phyloP scores from a whole-genome alignment of 2,113 vertebrate species.

The Urocitellus parryii region DNA sequence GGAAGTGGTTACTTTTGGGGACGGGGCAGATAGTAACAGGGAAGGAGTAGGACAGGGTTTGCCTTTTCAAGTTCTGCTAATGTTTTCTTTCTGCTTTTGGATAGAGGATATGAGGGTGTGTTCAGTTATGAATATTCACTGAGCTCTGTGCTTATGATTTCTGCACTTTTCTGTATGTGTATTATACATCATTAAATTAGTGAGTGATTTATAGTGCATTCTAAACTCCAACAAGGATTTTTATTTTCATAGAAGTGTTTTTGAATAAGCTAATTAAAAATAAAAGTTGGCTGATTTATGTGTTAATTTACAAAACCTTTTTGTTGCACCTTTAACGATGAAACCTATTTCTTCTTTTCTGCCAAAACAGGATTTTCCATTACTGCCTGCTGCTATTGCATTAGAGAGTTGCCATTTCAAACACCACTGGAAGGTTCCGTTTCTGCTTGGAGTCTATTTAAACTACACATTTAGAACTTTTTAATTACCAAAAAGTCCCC shows the following conservation, averaged over 20 bases:
- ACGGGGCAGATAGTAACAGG: too few relatives aligned
- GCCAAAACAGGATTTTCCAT: conserved; percentile 84
- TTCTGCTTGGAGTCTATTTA: conserved; percentile 81
- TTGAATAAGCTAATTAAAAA: conserved; percentile 85
- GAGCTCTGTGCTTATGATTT: not conserved
- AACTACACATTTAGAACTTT: conserved; percentile 76
- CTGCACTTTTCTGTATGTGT: not conserved
- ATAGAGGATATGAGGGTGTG: too few relatives aligned
- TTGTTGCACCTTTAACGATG: conserved; percentile 81
- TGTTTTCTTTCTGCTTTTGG: conserved; percentile 39
- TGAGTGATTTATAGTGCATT: conserved; percentile 81
- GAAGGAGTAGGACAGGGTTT: not conserved
- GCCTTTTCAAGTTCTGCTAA: not conserved
- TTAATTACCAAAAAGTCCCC: conserved; percentile 37
- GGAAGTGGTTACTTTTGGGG: not conserved
- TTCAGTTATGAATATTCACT: not conserved
- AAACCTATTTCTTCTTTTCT: conserved; percentile 71
- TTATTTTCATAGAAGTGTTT: conserved; percentile 78
- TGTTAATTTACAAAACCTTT: conserved; percentile 85
- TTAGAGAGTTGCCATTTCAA: conserved; percentile 82
- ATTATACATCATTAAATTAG: conserved; percentile 80
- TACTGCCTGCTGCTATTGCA: conserved; percentile 70
- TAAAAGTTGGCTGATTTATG: conserved; percentile 86
- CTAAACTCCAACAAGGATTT: conserved; percentile 77
- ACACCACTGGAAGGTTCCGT: conserved; percentile 77